Conservation (phyloP, 2,888 invertebrate species). For the Apeira syringaria region DNA sequence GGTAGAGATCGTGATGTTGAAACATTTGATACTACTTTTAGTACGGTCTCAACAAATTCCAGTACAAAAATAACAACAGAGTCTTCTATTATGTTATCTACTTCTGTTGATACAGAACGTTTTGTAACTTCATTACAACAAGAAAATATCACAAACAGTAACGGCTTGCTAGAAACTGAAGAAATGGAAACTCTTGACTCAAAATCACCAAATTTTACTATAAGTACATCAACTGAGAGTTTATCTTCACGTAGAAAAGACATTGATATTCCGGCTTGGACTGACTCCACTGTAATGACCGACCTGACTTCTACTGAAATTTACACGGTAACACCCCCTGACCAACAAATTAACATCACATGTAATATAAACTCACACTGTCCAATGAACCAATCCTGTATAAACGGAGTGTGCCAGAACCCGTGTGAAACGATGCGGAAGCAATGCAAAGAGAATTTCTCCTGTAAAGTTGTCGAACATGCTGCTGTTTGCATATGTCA, state of each 20-base stretch:
- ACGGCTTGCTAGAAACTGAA: neutral
- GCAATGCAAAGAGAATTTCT: conserved; percentile 84
- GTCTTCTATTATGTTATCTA: neutral
- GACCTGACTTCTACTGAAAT: conserved; percentile 70
- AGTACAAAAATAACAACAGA: neutral
- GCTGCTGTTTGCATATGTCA: conserved; percentile 85
- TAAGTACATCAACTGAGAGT: conserved; percentile 67
- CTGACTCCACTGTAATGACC: conserved; percentile 60
- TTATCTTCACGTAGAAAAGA: conserved; percentile 70
- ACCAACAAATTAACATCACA: conserved; percentile 53
- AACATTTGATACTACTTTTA: neutral
- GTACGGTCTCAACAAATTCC: neutral
- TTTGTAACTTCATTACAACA: conserved; percentile 1
- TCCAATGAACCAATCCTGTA: conserved; percentile 85
- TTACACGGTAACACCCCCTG: conserved; percentile 41
- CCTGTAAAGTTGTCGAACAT: conserved; percentile 86
- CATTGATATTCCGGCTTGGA: conserved; percentile 74
- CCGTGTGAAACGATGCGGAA: conserved; percentile 79
- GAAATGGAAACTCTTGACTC: conserved; percentile 1
- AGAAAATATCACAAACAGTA: conserved; percentile 1
- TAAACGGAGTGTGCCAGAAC: conserved; percentile 85
- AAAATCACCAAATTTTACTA: conserved; percentile 35
- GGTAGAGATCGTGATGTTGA: neutral
- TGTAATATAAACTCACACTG: conserved; percentile 87
- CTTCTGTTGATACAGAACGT: neutral